Evolutionary conservation across 2,113 vertebrate species (phyloP).

Genomic region (human (Homo sapiens)): DNA sequence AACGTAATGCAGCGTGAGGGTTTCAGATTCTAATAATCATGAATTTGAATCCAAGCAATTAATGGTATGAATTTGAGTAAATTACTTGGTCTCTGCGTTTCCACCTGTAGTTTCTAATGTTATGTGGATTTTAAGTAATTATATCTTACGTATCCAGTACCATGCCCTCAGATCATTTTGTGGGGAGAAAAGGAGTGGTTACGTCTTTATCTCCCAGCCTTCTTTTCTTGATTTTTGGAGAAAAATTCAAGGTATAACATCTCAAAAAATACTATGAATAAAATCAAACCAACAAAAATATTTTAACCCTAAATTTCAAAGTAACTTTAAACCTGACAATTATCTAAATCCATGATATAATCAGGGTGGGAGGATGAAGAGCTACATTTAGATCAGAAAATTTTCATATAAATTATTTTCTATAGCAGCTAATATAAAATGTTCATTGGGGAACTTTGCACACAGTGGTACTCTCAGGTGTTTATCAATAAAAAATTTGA

Average conservation of each 20-base stretch:
- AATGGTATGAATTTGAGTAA: background rate
- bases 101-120: background rate
- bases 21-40: background rate
- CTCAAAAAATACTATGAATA: background rate
- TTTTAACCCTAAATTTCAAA: background rate
- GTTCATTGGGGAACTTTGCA: background rate
- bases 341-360: background rate
- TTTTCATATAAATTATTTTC: background rate
- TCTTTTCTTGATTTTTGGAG: background rate
- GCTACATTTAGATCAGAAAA: background rate
- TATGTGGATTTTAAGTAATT: background rate
- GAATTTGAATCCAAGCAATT: background rate
- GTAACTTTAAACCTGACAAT: background rate
- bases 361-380: background rate
- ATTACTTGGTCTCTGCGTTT: background rate
- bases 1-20: background rate
- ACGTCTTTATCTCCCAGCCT: background rate
- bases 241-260: background rate
- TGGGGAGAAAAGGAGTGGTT: background rate
- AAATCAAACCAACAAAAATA: background rate
- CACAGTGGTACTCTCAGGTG: background rate
- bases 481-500: background rate
- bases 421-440: background rate
- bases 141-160: background rate
- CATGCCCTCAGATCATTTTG: background rate